A percentile compares a stretch with the other conserved stretches of the same genome.
Conservation (phyloP, 2,888 invertebrate genomes). For the Apamea sordens region DNA sequence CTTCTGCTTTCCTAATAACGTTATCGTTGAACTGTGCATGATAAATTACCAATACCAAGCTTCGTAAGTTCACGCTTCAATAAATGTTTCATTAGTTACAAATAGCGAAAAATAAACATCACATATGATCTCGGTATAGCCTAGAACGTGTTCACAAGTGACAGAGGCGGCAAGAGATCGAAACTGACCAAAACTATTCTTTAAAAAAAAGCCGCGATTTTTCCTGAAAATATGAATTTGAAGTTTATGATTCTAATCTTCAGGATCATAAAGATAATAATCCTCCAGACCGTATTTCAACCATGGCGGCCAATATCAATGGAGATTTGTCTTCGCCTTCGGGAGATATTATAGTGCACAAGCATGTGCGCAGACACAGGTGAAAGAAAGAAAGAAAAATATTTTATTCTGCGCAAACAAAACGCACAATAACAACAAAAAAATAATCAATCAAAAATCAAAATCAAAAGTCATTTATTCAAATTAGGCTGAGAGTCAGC, state of each 20-base stretch:
- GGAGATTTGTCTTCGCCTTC: too few relatives aligned
- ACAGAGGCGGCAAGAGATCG: not conserved
- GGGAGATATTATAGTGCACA: too few relatives aligned
- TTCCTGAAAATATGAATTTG: not conserved
- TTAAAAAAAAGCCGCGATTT: too few relatives aligned
- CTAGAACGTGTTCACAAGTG: not conserved
- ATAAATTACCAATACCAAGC: not conserved
- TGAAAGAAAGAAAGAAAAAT: too few relatives aligned
- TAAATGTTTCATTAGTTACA: not conserved
- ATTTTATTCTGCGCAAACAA: too few relatives aligned
- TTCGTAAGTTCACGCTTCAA: not conserved
- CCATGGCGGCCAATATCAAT: too few relatives aligned
- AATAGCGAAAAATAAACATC: not conserved
- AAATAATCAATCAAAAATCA: too few relatives aligned
- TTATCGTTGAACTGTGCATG: not conserved
- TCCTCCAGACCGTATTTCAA: too few relatives aligned
- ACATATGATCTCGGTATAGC: not conserved
- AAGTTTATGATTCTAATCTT: not conserved
- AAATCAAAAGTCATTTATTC: too few relatives aligned
- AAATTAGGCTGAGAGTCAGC: too few relatives aligned
- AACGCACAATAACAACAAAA: too few relatives aligned
- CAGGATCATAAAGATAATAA: not conserved
- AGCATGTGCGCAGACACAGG: too few relatives aligned
- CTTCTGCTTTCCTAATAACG: not conserved
- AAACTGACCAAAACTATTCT: not conserved